These are phyloP conservation scores for Abscondita cerata DNA, from an alignment of 2,888 invertebrate species.

Conservation along the genomic window DNA sequence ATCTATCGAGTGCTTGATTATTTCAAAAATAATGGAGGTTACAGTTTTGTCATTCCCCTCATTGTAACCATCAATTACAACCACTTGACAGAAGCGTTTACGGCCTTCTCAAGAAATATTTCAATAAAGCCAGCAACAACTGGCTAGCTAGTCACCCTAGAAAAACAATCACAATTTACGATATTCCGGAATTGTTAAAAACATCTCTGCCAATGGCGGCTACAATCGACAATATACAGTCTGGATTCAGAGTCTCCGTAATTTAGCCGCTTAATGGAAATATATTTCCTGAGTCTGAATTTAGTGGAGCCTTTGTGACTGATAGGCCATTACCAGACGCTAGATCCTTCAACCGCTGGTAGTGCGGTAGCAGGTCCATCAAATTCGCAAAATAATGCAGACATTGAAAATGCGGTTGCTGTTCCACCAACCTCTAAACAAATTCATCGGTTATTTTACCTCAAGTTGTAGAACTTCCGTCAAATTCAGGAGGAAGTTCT, in stretches of 20 bases:
- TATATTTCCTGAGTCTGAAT: conserved; percentile 18
- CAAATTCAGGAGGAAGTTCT: too few relatives aligned
- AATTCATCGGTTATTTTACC: too few relatives aligned
- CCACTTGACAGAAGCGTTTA: conserved; percentile 39
- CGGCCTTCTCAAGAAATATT: conserved; percentile 10
- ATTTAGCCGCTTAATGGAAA: conserved; percentile 4
- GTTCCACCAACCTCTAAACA: too few relatives aligned
- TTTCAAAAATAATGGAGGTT: conserved; percentile 9
- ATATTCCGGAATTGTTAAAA: conserved; percentile 35
- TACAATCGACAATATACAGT: conserved; percentile 1
- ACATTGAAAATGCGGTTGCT: too few relatives aligned
- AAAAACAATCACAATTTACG: too few relatives aligned
- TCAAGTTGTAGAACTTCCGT: too few relatives aligned
- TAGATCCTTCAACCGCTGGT: too few relatives aligned
- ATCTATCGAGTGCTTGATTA: conserved; percentile 40
- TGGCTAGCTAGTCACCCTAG: conserved; percentile 31
- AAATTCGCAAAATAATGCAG: too few relatives aligned
- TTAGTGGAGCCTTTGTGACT: conserved; percentile 8
- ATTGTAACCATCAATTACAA: conserved; percentile 35
- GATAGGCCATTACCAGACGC: not conserved
- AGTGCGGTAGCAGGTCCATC: too few relatives aligned
- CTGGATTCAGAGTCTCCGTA: not conserved
- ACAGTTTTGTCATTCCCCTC: conserved; percentile 15
- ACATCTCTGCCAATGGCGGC: conserved; percentile 13
- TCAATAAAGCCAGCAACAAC: too few relatives aligned